phyloP scores from a whole-genome alignment of 2,113 vertebrate species.

The Leiothrix lutea region DNA sequence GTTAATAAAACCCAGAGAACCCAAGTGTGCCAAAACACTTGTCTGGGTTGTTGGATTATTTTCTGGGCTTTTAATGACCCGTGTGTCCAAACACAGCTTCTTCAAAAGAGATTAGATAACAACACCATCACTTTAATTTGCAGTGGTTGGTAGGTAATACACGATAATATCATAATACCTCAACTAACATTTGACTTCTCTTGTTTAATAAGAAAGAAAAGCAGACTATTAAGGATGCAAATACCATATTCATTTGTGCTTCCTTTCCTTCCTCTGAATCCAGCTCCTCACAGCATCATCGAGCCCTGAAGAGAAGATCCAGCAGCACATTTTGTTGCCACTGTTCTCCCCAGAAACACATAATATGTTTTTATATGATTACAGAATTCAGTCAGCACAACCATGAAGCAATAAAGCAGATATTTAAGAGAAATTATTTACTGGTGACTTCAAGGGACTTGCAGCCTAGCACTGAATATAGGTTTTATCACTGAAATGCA shows the following conservation, averaged over 20 bases:
- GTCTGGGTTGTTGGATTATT: neutral
- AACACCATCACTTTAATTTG: neutral
- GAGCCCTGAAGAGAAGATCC: neutral
- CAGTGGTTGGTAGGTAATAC: neutral
- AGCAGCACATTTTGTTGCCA: neutral
- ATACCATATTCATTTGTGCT: neutral
- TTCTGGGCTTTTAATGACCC: neutral
- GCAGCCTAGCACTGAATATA: neutral
- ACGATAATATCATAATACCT: neutral
- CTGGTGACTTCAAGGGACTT: neutral
- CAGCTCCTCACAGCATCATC: neutral
- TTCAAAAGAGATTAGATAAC: neutral
- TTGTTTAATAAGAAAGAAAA: neutral
- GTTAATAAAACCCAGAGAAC: neutral
- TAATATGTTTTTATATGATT: neutral
- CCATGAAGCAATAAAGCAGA: constrained; percentile 8
- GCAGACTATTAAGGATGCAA: neutral
- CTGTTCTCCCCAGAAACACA: neutral
- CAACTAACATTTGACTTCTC: neutral
- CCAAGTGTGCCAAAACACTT: neutral
- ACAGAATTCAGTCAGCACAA: neutral
- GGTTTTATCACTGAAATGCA: constrained; percentile 58
- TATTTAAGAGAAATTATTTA: constrained; percentile 56
- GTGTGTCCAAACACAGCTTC: neutral
- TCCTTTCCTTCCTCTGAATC: neutral